phyloP scores from a whole-genome alignment of 2,888 invertebrate genomes.

The Timandra comae region DNA sequence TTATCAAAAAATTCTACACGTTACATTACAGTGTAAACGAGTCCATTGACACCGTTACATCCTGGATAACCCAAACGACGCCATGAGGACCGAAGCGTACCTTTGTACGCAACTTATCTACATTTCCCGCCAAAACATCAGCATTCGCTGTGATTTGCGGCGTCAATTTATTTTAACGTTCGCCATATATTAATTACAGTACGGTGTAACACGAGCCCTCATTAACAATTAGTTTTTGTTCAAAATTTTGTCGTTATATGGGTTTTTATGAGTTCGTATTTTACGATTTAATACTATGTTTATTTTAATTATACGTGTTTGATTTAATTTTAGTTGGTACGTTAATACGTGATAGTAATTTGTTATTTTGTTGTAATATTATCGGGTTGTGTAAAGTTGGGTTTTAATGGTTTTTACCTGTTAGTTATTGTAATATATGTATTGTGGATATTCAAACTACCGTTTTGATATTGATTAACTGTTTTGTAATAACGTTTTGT shows the following conservation, averaged over 20 bases:
- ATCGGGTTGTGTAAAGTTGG: no score
- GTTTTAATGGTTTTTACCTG: no score
- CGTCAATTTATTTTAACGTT: constrained; percentile 9
- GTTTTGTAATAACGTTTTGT: background rate
- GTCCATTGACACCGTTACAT: background rate
- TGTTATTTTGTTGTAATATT: no score
- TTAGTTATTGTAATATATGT: no score
- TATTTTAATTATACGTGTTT: no score
- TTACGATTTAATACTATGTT: constrained; percentile 2
- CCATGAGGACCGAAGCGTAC: constrained; percentile 8
- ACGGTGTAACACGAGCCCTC: constrained; percentile 7
- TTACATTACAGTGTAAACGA: background rate
- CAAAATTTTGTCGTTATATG: no score
- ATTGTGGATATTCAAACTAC: no score
- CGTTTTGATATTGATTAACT: no score
- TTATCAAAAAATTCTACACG: no score
- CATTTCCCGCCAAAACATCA: constrained; percentile 6
- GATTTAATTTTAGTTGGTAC: no score
- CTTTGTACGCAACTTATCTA: constrained; percentile 12
- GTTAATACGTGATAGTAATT: no score
- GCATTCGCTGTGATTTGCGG: constrained; percentile 10
- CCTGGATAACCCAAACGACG: constrained; percentile 25
- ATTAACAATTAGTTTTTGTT: constrained; percentile 17
- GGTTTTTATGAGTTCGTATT: constrained; percentile 7
- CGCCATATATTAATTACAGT: constrained; percentile 13